phyloP scores from a whole-genome alignment of 1,140 invertebrate genomes.

The Mactra quadrangularis region DNA sequence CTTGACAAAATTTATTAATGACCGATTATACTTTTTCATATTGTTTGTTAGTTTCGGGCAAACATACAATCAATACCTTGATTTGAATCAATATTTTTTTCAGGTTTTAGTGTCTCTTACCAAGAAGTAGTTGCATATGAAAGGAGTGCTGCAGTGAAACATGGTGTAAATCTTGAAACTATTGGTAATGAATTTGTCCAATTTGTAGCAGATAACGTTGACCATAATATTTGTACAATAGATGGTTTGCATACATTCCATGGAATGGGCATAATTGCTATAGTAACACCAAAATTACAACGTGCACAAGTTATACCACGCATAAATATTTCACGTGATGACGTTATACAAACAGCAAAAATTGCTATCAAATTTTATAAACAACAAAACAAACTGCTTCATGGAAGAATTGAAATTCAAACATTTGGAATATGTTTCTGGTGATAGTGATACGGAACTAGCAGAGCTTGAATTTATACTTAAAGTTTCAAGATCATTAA shows the following conservation, averaged over 20 bases:
- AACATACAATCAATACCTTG: no score
- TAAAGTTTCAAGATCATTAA: background rate
- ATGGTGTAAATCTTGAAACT: slow-evolving; percentile 29
- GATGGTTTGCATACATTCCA: slow-evolving; percentile 61
- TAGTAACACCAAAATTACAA: slow-evolving; percentile 62
- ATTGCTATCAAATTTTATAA: background rate
- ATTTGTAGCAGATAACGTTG: slow-evolving; percentile 65
- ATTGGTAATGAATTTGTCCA: slow-evolving; percentile 19
- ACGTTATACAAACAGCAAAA: background rate
- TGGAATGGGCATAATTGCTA: slow-evolving; percentile 63
- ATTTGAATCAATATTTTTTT: background rate
- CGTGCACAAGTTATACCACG: no score
- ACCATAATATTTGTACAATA: slow-evolving; percentile 62
- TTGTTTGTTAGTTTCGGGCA: no score
- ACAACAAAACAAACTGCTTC: background rate
- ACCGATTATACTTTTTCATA: no score
- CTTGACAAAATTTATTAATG: no score
- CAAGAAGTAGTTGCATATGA: slow-evolving; percentile 55
- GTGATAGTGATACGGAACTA: background rate
- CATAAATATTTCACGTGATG: background rate
- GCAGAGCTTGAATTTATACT: no score
- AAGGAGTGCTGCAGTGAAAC: slow-evolving; percentile 19
- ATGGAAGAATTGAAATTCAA: background rate
- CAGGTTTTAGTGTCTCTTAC: slow-evolving; percentile 57
- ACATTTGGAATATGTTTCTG: background rate